Evolutionary conservation across 1,140 invertebrate species (phyloP).

Genomic region (Nautilus pompilius): DNA sequence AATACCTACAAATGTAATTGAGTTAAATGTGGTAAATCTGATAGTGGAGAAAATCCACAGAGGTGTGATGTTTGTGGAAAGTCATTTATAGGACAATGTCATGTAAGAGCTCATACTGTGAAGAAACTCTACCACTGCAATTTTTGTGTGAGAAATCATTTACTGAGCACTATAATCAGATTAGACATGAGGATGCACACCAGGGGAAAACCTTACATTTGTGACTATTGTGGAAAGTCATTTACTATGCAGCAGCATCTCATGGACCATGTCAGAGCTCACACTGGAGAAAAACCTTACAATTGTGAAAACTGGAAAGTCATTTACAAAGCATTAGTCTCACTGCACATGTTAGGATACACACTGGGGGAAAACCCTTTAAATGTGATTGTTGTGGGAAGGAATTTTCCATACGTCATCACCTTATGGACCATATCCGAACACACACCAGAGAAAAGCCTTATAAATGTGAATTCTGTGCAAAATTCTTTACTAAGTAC

Average conservation of each 20-base stretch:
- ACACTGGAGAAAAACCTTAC: constrained; percentile 18
- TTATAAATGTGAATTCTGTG: constrained; percentile 24
- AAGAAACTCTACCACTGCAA: too few species aligned
- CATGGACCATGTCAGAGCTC: constrained; percentile 13
- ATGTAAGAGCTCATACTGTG: too few species aligned
- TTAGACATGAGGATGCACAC: constrained; percentile 60
- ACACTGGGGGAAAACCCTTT: constrained; percentile 17
- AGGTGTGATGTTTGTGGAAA: constrained; percentile 1
- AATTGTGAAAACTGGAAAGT: constrained; percentile 60
- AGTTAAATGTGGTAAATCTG: too few species aligned
- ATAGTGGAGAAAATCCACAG: neutral
- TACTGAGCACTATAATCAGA: constrained; percentile 17
- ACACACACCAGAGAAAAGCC: constrained; percentile 33
- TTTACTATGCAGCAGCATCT: constrained; percentile 62
- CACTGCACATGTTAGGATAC: constrained; percentile 13
- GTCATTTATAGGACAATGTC: neutral
- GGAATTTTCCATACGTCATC: constrained; percentile 5
- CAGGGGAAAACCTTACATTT: constrained; percentile 83
- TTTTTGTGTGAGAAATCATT: constrained; percentile 21
- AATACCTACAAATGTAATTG: too few species aligned
- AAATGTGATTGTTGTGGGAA: constrained; percentile 15
- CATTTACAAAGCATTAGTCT: constrained; percentile 65
- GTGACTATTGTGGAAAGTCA: constrained; percentile 84
- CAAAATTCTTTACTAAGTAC: too few species aligned
- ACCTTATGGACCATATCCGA: constrained; percentile 13